A percentile compares a stretch with the other conserved stretches of the same genome.
Evolutionary conservation across 2,113 vertebrate genomes (phyloP).

Genomic region (Malurus alboscapulatus): DNA sequence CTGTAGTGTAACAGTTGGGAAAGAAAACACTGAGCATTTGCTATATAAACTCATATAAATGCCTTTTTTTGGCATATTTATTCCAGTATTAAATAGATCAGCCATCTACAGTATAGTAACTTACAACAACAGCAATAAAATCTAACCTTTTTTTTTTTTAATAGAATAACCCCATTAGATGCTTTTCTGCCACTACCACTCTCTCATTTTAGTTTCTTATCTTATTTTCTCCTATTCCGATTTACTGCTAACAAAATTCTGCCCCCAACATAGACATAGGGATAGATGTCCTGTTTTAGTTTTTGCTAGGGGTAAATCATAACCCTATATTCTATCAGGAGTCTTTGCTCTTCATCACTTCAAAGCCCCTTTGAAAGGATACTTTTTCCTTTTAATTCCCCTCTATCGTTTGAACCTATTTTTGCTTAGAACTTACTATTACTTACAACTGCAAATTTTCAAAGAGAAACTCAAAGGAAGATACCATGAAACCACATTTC

Average conservation of each 20-base stretch:
- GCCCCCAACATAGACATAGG: neutral
- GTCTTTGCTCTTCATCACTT: neutral
- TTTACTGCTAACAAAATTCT: neutral
- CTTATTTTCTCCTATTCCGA: neutral
- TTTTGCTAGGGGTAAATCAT: neutral
- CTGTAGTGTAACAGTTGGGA: neutral
- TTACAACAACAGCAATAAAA: neutral
- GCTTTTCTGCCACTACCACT: neutral
- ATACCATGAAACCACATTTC: neutral
- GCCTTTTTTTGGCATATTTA: neutral
- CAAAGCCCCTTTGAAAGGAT: neutral
- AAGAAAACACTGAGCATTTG: conserved; percentile 20
- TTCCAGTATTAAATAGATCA: neutral
- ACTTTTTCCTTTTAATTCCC: neutral
- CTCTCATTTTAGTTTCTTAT: neutral
- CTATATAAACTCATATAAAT: neutral
- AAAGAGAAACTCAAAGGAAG: neutral
- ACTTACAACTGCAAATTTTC: neutral
- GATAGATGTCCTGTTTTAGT: neutral
- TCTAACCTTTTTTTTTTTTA: neutral
- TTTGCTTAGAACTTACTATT: neutral
- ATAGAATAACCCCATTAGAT: neutral
- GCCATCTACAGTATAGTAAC: neutral
- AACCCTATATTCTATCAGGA: neutral
- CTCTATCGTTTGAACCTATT: neutral